Conservation (phyloP, 2,888 invertebrate genomes). For the Adelognathus sp. region DNA sequence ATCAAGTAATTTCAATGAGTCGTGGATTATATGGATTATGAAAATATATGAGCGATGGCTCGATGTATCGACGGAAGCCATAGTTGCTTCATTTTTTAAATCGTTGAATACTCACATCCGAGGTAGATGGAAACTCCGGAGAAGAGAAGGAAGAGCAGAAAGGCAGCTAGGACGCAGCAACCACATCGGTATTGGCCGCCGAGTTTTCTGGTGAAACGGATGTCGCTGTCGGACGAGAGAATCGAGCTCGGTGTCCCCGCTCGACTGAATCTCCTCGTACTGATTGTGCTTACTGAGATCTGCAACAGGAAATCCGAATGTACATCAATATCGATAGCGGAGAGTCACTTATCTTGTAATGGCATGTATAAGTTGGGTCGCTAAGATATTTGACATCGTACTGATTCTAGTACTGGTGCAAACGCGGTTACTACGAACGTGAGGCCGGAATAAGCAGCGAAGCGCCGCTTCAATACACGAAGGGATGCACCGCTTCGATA, state of each 20-base stretch:
- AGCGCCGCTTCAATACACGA: too few relatives aligned
- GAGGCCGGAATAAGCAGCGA: too few relatives aligned
- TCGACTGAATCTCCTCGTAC: slow-evolving; percentile 82
- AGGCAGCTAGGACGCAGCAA: slow-evolving; percentile 92
- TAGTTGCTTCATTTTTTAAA: background rate
- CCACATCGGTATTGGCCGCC: slow-evolving; percentile 93
- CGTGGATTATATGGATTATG: too few relatives aligned
- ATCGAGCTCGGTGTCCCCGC: slow-evolving; percentile 88
- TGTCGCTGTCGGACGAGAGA: slow-evolving; percentile 93
- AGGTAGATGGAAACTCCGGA: slow-evolving; percentile 86
- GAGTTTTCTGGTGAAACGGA: slow-evolving; percentile 93
- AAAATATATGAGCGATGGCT: too few relatives aligned
- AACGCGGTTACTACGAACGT: too few relatives aligned
- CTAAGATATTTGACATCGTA: too few relatives aligned
- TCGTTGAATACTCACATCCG: slow-evolving; percentile 84
- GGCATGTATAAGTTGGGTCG: too few relatives aligned
- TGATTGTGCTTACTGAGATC: slow-evolving; percentile 83
- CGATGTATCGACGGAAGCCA: background rate
- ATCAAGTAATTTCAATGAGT: too few relatives aligned
- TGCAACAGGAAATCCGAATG: slow-evolving; percentile 72
- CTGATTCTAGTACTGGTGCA: too few relatives aligned
- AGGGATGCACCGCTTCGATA: too few relatives aligned
- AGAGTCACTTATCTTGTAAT: too few relatives aligned
- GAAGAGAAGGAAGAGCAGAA: slow-evolving; percentile 90
- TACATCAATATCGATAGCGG: background rate